These are phyloP conservation scores for Gadus macrocephalus DNA, from an alignment of 2,113 vertebrate species.

Conservation along the genomic window DNA sequence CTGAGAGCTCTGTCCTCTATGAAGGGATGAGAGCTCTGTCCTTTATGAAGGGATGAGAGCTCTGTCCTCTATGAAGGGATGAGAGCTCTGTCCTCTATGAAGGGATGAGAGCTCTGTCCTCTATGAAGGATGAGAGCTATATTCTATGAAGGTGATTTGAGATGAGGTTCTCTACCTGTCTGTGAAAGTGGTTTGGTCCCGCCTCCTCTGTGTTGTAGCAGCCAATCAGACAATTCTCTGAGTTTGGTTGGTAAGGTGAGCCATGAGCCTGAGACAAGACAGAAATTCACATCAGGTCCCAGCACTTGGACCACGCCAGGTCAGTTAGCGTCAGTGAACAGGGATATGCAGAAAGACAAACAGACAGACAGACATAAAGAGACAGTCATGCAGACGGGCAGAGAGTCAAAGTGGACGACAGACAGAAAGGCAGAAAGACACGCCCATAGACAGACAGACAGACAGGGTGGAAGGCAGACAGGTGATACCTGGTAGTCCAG, in stretches of 20 bases:
- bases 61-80: no score
- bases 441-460: not conserved
- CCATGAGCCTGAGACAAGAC: slow-evolving; percentile 45
- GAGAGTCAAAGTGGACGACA: not conserved
- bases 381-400: not conserved
- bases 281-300: not conserved
- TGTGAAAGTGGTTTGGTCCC: slow-evolving; percentile 33
- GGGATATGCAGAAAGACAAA: no score
- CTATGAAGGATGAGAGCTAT: no score
- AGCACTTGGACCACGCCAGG: no score
- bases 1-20: no score
- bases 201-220: slow-evolving; percentile 55
- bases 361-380: no score
- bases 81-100: no score
- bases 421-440: not conserved
- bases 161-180: slow-evolving; percentile 45
- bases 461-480: not conserved
- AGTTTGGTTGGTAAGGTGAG: slow-evolving; percentile 54
- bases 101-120: no score
- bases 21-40: no score
- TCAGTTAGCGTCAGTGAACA: no score
- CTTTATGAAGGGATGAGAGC: no score
- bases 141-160: not conserved
- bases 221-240: slow-evolving; percentile 63
- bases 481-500: slow-evolving; percentile 59